phyloP scores from a whole-genome alignment of 2,113 vertebrate species.

The Empidonax traillii region DNA sequence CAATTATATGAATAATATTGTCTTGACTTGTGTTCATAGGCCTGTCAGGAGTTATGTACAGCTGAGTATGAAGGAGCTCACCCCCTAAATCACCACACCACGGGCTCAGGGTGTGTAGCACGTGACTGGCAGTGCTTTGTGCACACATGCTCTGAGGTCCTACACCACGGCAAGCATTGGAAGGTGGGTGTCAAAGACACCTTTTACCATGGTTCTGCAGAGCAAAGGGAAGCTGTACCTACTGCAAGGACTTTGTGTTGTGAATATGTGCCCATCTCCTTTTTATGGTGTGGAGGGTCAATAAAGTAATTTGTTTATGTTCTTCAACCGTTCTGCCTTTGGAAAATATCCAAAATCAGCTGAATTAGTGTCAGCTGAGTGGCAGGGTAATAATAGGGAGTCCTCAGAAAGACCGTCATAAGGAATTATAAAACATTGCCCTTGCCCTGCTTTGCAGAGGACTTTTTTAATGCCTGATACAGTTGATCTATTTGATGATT shows the following conservation, averaged over 20 bases:
- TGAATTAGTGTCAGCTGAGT: not conserved
- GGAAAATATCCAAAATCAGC: not conserved
- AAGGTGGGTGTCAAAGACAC: not conserved
- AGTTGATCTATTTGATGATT: not conserved
- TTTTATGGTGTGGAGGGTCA: not conserved
- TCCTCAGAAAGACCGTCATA: not conserved
- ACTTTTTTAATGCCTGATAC: not conserved
- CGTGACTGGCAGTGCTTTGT: not conserved
- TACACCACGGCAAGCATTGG: accelerated
- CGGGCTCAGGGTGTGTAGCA: not conserved
- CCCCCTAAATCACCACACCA: not conserved
- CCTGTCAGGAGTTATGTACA: not conserved
- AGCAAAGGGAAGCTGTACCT: not conserved
- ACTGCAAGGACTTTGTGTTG: not conserved
- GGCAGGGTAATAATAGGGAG: not conserved
- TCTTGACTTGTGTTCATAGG: not conserved
- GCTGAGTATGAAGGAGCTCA: not conserved
- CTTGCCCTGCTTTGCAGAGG: not conserved
- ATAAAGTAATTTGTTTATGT: not conserved
- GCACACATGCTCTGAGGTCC: not conserved
- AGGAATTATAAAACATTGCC: not conserved
- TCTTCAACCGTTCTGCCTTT: not conserved
- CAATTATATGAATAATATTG: not conserved
- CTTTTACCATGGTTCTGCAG: not conserved
- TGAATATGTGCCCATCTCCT: not conserved